Conservation (phyloP, 2,797 vertebrate genomes). For the Anableps anableps region DNA sequence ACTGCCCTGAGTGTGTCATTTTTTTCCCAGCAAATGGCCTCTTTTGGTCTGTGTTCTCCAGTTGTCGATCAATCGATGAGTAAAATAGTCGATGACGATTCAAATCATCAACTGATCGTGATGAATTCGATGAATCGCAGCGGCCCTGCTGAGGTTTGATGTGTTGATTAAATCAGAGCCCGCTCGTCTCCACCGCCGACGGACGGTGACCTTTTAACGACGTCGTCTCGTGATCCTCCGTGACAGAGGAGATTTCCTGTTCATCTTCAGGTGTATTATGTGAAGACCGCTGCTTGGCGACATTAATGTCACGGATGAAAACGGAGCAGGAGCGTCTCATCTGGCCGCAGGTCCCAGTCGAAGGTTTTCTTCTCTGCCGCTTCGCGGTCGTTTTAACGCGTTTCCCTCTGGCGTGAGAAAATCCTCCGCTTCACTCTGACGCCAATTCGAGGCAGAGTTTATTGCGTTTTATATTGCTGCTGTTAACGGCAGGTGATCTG, state of each 20-base stretch:
- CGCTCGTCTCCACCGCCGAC: background rate
- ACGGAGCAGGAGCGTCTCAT: background rate
- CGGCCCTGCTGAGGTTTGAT: too few relatives aligned
- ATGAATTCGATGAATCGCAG: too few relatives aligned
- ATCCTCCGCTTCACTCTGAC: too few relatives aligned
- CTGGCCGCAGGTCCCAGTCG: background rate
- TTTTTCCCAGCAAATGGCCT: too few relatives aligned
- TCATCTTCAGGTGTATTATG: background rate
- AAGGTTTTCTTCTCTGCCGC: background rate
- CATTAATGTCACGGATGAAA: background rate
- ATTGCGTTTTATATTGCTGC: background rate
- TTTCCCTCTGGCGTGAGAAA: too few relatives aligned
- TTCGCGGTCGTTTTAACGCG: background rate
- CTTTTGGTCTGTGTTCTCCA: too few relatives aligned
- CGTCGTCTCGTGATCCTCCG: background rate
- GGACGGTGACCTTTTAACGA: background rate
- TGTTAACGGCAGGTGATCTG: background rate
- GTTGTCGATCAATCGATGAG: too few relatives aligned
- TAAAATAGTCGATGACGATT: too few relatives aligned
- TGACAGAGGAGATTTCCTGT: background rate
- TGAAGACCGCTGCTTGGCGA: background rate
- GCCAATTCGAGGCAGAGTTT: background rate
- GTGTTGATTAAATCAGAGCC: background rate
- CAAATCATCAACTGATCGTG: too few relatives aligned
- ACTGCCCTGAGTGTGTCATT: too few relatives aligned